phyloP scores from a whole-genome alignment of 2,888 invertebrate genomes.

The Chesias legatella region DNA sequence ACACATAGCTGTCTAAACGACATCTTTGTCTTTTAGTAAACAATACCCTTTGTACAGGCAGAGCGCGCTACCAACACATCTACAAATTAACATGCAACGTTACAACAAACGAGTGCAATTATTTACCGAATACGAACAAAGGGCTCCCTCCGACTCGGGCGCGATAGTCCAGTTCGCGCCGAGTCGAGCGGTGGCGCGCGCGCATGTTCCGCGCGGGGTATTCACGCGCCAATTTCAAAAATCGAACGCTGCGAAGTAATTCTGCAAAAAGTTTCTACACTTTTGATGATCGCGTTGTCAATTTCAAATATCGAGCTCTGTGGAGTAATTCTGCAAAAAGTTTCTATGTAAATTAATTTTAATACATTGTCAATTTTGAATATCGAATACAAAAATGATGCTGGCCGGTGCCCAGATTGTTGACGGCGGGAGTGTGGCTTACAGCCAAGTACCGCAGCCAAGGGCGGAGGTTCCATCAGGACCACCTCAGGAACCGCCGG shows the following conservation, averaged over 20 bases:
- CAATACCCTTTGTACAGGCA: conserved; percentile 29
- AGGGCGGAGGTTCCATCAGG: conserved; percentile 23
- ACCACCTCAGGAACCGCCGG: conserved; percentile 12
- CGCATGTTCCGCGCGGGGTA: conserved; percentile 55
- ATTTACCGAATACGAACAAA: conserved; percentile 50
- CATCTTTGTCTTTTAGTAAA: conserved; percentile 19
- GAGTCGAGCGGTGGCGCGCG: conserved; percentile 41
- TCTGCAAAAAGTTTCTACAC: no score
- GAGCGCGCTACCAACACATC: conserved; percentile 33
- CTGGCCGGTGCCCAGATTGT: conserved; percentile 72
- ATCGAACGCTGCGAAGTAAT: conserved; percentile 26
- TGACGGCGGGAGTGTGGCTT: conserved; percentile 57
- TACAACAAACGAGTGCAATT: conserved; percentile 47
- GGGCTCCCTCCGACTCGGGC: conserved; percentile 31
- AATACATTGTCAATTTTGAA: no score
- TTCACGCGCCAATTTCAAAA: conserved; percentile 49
- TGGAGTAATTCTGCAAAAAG: no score
- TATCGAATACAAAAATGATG: conserved; percentile 48
- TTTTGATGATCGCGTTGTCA: no score
- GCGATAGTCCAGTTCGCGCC: conserved; percentile 32
- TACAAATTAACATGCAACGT: conserved; percentile 47
- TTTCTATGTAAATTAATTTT: no score
- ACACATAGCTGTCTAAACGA: conserved; percentile 8
- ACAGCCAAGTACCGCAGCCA: conserved; percentile 23
- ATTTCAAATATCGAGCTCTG: no score